Base-by-base conservation (phyloP, 1,140 invertebrate genomes). In the Protaetia brevitarsis region DNA sequence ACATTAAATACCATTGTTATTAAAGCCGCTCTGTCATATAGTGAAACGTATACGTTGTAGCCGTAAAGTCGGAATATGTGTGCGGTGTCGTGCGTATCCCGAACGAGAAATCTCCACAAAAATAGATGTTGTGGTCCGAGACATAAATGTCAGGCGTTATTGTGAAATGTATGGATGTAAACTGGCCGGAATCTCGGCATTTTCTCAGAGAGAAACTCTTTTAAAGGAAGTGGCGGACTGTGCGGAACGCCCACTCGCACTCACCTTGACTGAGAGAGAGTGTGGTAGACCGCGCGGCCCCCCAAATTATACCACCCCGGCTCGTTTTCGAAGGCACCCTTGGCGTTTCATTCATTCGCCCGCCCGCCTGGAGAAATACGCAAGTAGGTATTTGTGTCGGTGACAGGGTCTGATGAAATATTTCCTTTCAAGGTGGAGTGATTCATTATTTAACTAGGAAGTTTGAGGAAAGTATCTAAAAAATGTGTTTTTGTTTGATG, bases 161-260 rank as follows among this genome's bases (percentile, higher is more conserved):
- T 51, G 41, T 51, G 11, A 51, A 51, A 51, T 51, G 41, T 51
- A 51, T 51, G 41, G 41, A 51, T 51, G 41, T 51, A 51, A 51
- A 51, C 41, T 23, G 21, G 41, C 26, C 41, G 41, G 41, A 51
- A 51, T 51, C 41, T 51, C 41, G 41, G 34, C 41, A 8, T 16
- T 51, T 51, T 51, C 41, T 51, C 41, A 10, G 19, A 51, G 41
- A 51, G 19, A 23, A 16, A 10, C 41, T 51, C n/a, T 23, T 51
- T 21, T 51, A 51, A 51, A 51, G 41, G 41, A 51, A 51, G 41
- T 51, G 41, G 19, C 41, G 41, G 41, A 51, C 41, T 23, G 41
- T 51, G 41, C 41, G 41, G 21, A 51, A 51, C 41, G 41, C 41
- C 41, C 26, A 51, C 41, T 51, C 41, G 41, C 41, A 51, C 41